Base-by-base conservation (phyloP, 2,113 vertebrate species). In the Donacobius atricapilla region DNA sequence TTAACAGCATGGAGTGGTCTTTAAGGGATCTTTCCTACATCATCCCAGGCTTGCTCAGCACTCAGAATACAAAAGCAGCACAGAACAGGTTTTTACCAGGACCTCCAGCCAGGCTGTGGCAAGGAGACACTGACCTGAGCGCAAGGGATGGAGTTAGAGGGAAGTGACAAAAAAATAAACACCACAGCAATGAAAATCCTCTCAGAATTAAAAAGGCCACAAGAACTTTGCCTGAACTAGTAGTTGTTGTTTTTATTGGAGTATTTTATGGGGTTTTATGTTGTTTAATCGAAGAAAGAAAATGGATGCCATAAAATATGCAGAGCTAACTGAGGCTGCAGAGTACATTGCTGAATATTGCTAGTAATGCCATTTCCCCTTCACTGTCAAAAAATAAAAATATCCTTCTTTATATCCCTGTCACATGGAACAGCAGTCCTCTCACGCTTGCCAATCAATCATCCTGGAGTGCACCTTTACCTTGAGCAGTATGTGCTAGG, bases 201-300 rank as follows among this genome's bases (percentile, higher is more conserved):
- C 50, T 64, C 68, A 66, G 83, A 90, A 94, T 92, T 95, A 86
- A 94, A 83, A 96, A 93, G 83, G 76, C 92, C 88, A 48, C 76
- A 33, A 78, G 93, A 96, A 94, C 71, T 92, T 92, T 84, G 76
- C 48, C 76, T 95, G 92, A 94, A 93, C 92, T 86, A 92, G 82
- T 80, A 80, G 71, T 18, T 90, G 89, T 95, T 96, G 95, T 75
- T 96, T 96, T 94, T 96, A 96, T 94, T 92, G 86, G 88, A 96
- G 96, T 96, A 87, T 90, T 95, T 95, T 92, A 96, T 94, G 56
- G 61, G 65, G 68, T 68, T 89, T 95, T 96, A 93, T 93, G 93
- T 89, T 97, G 94, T 95, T 96, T 96, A 92, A 96, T 96, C 92
- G 73, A 96, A 96, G 95, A 95, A 96, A 96, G 95, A 96, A 94